Conservation (phyloP, 2,888 invertebrate genomes). For the Germaria angustata region DNA sequence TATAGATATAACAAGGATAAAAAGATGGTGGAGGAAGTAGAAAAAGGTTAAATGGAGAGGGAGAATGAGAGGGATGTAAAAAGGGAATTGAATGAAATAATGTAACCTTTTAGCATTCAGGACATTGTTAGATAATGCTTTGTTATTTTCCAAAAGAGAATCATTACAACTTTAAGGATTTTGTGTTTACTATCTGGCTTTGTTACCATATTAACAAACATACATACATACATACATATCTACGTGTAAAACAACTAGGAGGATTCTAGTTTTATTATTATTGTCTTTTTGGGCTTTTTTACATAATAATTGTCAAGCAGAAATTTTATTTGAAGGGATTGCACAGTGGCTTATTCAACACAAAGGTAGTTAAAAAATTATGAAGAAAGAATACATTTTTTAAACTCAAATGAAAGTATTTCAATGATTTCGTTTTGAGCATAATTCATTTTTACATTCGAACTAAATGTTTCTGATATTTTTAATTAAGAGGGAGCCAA, state of each 20-base stretch:
- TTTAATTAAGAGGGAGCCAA: too few species aligned
- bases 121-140: slow-evolving; percentile 61
- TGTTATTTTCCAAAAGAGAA: slow-evolving; percentile 61
- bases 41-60: neutral
- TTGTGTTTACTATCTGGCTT: slow-evolving; percentile 30
- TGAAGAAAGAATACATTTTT: too few species aligned
- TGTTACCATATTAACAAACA: neutral
- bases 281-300: slow-evolving; percentile 11
- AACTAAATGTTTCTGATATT: too few species aligned
- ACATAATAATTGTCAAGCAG: slow-evolving; percentile 58
- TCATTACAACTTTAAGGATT: slow-evolving; percentile 53
- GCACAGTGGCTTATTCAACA: neutral
- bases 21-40: neutral
- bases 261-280: slow-evolving; percentile 27
- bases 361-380: too few species aligned
- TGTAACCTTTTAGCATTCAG: slow-evolving; percentile 65
- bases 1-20: neutral
- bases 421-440: too few species aligned
- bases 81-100: slow-evolving; percentile 55
- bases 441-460: too few species aligned
- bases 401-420: too few species aligned
- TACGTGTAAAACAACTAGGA: slow-evolving; percentile 1
- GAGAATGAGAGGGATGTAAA: neutral
- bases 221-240: neutral
- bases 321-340: slow-evolving; percentile 40